These are phyloP conservation scores for Nemapogon koenigi DNA, from an alignment of 2,888 invertebrate genomes.

Conservation along the genomic window DNA sequence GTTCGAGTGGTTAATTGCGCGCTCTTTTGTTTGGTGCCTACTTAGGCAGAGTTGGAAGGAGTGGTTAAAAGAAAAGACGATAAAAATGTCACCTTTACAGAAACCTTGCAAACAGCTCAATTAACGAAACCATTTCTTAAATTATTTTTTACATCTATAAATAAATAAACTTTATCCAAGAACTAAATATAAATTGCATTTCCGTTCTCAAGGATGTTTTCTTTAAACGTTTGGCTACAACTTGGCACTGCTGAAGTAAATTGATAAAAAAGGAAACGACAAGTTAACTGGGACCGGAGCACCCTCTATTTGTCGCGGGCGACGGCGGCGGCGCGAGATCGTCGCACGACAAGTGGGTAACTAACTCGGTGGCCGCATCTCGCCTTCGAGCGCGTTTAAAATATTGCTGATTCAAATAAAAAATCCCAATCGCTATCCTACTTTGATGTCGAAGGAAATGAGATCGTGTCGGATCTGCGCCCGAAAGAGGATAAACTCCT, in stretches of 20 bases:
- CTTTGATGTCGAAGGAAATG: conserved; percentile 64
- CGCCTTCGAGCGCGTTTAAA: conserved; percentile 30
- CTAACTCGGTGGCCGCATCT: conserved; percentile 35
- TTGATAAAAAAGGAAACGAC: conserved; percentile 8
- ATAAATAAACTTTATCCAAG: too few relatives aligned
- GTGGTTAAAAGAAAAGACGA: too few relatives aligned
- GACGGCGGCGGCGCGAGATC: not conserved
- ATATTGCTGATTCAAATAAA: conserved; percentile 60
- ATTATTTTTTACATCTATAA: too few relatives aligned
- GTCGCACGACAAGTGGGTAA: conserved; percentile 13
- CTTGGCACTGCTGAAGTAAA: conserved; percentile 4
- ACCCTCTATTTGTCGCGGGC: conserved; percentile 4
- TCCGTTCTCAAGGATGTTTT: too few relatives aligned
- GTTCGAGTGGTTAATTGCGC: conserved; percentile 6
- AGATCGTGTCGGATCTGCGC: conserved; percentile 57
- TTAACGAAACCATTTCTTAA: too few relatives aligned
- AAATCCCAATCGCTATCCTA: conserved; percentile 56
- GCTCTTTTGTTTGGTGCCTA: too few relatives aligned
- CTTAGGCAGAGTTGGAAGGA: too few relatives aligned
- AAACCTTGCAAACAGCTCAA: too few relatives aligned
- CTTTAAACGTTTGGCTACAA: too few relatives aligned
- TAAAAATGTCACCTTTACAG: too few relatives aligned
- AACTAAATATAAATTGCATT: too few relatives aligned
- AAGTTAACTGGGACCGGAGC: conserved; percentile 2
- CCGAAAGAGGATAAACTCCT: conserved; percentile 57